A percentile compares a stretch with the other conserved stretches of the same genome.
Conservation (phyloP, 1,140 invertebrate genomes). For the Aphidius ervi region DNA sequence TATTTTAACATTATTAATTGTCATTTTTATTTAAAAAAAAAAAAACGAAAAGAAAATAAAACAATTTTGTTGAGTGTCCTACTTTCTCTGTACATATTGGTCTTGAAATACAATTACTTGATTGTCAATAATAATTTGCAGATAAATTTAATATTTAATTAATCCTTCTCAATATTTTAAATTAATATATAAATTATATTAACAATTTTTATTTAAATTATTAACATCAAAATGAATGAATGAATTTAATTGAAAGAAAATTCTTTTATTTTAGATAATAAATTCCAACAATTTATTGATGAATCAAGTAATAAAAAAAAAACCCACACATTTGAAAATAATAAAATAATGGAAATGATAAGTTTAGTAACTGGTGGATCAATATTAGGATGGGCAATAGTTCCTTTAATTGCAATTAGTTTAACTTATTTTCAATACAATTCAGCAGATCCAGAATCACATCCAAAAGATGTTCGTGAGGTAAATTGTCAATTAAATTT, state of each 20-base stretch:
- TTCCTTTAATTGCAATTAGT: conserved; percentile 74
- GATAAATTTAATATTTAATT: no score
- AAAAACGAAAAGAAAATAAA: not conserved
- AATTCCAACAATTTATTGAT: conserved; percentile 2
- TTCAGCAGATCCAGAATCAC: conserved; percentile 75
- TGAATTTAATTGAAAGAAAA: not conserved
- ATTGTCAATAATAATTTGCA: not conserved
- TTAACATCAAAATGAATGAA: conserved; percentile 1
- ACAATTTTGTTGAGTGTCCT: not conserved
- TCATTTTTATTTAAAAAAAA: not conserved
- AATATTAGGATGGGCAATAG: conserved; percentile 64
- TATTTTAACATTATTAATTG: no score
- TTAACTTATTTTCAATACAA: conserved; percentile 78
- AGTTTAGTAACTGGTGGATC: conserved; percentile 46
- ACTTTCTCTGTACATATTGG: conserved; percentile 6
- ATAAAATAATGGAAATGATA: conserved; percentile 31
- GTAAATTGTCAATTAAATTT: conserved; percentile 48
- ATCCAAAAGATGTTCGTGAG: conserved; percentile 63
- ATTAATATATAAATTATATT: not conserved
- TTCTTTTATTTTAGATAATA: not conserved
- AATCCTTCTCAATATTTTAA: no score
- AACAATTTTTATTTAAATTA: not conserved
- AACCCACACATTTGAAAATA: conserved; percentile 25
- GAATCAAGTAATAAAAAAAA: conserved; percentile 23
- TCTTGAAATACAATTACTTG: conserved; percentile 1